phyloP scores from a whole-genome alignment of 2,888 invertebrate species.

The Lasius platythorax region DNA sequence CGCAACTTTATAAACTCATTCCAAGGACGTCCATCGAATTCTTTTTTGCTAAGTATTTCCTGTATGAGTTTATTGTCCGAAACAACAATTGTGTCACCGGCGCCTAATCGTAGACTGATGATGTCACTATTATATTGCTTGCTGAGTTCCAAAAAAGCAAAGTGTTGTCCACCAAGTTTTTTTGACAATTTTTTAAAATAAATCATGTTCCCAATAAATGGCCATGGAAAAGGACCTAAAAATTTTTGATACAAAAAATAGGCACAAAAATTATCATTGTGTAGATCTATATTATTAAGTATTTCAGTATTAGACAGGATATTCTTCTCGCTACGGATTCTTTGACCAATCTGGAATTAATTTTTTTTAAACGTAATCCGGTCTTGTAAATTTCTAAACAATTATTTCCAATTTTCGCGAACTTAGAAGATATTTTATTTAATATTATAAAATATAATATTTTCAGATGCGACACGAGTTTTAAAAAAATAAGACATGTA shows the following conservation, averaged over 20 bases:
- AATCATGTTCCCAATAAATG: slow-evolving; percentile 78
- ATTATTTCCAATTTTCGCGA: too few species aligned
- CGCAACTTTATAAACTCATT: slow-evolving; percentile 89
- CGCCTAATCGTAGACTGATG: slow-evolving; percentile 76
- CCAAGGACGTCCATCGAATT: slow-evolving; percentile 90
- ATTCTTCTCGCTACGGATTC: too few species aligned
- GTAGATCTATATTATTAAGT: too few species aligned
- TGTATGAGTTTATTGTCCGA: slow-evolving; percentile 87
- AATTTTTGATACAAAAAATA: background rate
- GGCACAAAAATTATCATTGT: background rate
- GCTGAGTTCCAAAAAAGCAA: slow-evolving; percentile 78
- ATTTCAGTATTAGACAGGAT: too few species aligned
- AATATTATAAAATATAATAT: too few species aligned
- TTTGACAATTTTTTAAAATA: slow-evolving; percentile 71
- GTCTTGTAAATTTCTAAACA: too few species aligned
- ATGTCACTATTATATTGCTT: slow-evolving; percentile 77
- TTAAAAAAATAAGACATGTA: too few species aligned
- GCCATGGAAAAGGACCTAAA: slow-evolving; percentile 83
- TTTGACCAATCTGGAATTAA: too few species aligned
- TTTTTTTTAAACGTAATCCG: too few species aligned
- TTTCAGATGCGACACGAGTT: too few species aligned
- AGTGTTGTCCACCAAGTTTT: slow-evolving; percentile 78
- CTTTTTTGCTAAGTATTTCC: slow-evolving; percentile 87
- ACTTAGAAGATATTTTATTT: too few species aligned
- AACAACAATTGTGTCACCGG: slow-evolving; percentile 84